Conservation (phyloP, 2,888 invertebrate species). For the Athrips mouffetella region DNA sequence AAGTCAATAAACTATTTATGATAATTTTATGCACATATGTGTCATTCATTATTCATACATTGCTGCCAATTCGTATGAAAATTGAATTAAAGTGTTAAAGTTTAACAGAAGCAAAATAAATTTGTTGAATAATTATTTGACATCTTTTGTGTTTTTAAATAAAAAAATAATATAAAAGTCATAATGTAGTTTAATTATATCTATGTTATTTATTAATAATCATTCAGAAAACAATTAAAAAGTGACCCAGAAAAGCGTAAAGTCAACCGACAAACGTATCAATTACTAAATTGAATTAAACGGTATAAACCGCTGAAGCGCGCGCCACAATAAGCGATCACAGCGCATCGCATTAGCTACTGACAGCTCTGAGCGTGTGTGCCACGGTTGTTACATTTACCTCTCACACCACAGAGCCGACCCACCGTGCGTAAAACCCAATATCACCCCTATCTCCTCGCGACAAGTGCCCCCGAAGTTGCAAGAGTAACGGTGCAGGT, state of each 20-base stretch:
- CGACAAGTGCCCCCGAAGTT: slow-evolving; percentile 37
- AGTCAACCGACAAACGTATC: slow-evolving; percentile 69
- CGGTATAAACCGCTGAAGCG: slow-evolving; percentile 69
- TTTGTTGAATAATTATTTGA: not conserved
- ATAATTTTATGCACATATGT: not conserved
- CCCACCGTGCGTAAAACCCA: slow-evolving; percentile 38
- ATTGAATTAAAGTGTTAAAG: not conserved
- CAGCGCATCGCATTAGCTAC: slow-evolving; percentile 75
- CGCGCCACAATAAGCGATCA: slow-evolving; percentile 71
- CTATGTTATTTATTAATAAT: not conserved
- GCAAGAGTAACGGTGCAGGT: slow-evolving; percentile 46
- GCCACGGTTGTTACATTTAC: slow-evolving; percentile 73
- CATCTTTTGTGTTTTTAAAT: not conserved
- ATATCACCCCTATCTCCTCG: slow-evolving; percentile 40
- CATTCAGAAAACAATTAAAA: slow-evolving; percentile 15
- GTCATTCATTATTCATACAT: not conserved
- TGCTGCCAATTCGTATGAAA: not conserved
- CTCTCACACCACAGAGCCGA: slow-evolving; percentile 63
- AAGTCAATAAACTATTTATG: not conserved
- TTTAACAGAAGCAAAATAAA: no score
- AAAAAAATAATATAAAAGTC: not conserved
- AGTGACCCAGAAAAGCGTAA: slow-evolving; percentile 41
- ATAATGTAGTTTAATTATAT: not conserved
- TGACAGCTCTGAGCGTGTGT: slow-evolving; percentile 71
- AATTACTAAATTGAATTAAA: slow-evolving; percentile 78